phyloP scores from a whole-genome alignment of 2,797 vertebrate species.

The Coracias cyanogaster region DNA sequence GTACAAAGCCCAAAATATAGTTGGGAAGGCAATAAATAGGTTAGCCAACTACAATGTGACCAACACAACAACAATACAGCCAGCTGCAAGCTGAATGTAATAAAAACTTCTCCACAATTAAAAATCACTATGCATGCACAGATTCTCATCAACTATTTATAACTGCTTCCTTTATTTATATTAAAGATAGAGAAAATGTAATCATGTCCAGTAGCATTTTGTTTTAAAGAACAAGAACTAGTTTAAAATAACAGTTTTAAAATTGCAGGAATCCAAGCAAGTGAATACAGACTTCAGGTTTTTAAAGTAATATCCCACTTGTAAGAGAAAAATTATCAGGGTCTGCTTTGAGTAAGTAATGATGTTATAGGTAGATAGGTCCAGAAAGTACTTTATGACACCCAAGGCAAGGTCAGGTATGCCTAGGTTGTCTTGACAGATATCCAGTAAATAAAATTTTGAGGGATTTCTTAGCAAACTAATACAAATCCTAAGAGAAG shows the following conservation, averaged over 20 bases:
- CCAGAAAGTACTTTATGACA: background rate
- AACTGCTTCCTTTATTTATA: constrained; percentile 47
- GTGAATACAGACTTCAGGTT: background rate
- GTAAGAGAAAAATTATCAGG: background rate
- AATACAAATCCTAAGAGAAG: background rate
- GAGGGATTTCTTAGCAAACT: background rate
- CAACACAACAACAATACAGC: constrained; percentile 38
- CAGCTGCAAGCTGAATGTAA: constrained; percentile 63
- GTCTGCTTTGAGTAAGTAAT: background rate
- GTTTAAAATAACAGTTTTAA: background rate
- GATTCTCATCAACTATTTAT: constrained; percentile 59
- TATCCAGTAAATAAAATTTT: background rate
- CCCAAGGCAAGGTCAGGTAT: background rate
- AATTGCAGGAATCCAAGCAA: background rate
- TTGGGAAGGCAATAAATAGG: constrained; percentile 57
- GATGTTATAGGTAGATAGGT: background rate
- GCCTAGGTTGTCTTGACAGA: background rate
- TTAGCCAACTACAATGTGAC: constrained; percentile 43
- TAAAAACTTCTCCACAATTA: constrained; percentile 57
- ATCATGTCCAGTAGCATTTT: background rate
- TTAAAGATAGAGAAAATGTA: constrained; percentile 27
- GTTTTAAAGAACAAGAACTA: background rate
- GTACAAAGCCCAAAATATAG: constrained; percentile 30
- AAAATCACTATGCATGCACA: constrained; percentile 35
- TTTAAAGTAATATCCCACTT: background rate